These are phyloP conservation scores for Caenorhabditis sp. DNA, from an alignment of 2,888 invertebrate species.

Conservation along the genomic window DNA sequence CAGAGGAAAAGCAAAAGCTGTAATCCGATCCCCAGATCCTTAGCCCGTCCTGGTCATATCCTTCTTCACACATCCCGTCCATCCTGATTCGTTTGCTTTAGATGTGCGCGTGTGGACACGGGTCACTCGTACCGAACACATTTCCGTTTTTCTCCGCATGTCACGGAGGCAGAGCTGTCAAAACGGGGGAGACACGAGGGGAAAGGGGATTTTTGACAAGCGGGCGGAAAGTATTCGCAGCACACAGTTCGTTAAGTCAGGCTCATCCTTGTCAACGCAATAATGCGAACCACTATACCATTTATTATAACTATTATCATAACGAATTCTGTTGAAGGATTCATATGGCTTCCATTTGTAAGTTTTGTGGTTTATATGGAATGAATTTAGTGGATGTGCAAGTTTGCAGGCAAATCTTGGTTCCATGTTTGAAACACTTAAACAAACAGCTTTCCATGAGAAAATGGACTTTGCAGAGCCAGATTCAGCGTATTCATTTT, in stretches of 20 bases:
- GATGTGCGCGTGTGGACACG: constrained; percentile 59
- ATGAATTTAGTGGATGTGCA: background rate
- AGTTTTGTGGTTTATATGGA: constrained; percentile 12
- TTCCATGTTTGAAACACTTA: constrained; percentile 70
- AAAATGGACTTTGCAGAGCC: constrained; percentile 57
- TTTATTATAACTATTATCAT: constrained; percentile 31
- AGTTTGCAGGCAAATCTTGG: constrained; percentile 67
- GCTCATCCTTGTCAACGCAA: constrained; percentile 26
- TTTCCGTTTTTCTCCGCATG: constrained; percentile 58
- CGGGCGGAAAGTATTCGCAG: constrained; percentile 27
- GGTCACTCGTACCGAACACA: constrained; percentile 64
- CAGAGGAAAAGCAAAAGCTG: constrained; percentile 28
- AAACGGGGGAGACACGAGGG: constrained; percentile 59
- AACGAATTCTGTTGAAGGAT: constrained; percentile 19
- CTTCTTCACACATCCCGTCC: constrained; percentile 7
- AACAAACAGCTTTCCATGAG: constrained; percentile 65
- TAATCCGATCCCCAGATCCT: constrained; percentile 44
- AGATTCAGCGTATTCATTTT: constrained; percentile 40
- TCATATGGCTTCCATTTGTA: constrained; percentile 73
- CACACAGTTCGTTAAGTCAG: constrained; percentile 47
- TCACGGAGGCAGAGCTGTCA: constrained; percentile 58
- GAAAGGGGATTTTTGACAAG: constrained; percentile 59
- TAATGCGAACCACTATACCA: constrained; percentile 34
- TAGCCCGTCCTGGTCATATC: constrained; percentile 1
- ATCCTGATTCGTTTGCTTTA: constrained; percentile 43